Evolutionary conservation across 2,888 invertebrate species (phyloP), one percentile per base, ranked within the genome.

Genomic region (Diachrysia chrysitis): DNA sequence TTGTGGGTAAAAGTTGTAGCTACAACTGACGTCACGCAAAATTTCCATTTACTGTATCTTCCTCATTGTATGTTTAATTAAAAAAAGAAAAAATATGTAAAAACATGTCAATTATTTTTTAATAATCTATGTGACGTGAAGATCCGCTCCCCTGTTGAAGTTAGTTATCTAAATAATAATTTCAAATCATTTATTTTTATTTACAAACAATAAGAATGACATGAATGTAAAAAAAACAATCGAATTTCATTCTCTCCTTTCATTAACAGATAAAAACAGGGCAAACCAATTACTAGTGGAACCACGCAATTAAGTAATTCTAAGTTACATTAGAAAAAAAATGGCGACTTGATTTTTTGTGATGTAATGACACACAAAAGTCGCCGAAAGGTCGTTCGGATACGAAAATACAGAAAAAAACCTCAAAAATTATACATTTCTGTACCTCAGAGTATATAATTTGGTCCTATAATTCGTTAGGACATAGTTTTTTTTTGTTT

Each of bases 391-490:
- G 81, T 79, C 78, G 84, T 56, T 58, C 63, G 75, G 69, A 78
- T 79, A 81, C 81, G 19, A 62, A 61, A 72, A 57, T 37, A 59
- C 48, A 59, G 78, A 70, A 70, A 79, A 78, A 85, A 85, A 85
- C 51, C 70, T 60, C 73, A 80, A 77, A 85, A 82, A 86, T 86
- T 85, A 87, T 84, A 72, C 69, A 71, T 63, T 65, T 77, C 72
- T 66, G 73, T 58, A 58, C 48, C 73, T 68, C 63, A 46, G 23
- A 61, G 77, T 77, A 79, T 93, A 92, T 93, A 93, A 93, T 93
- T 93, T 93, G 79, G 85, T 82, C 87, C 90, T 89, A 90, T 92
- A 92, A 92, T 92, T 90, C 86, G 86, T 70, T 83, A 84, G 83
- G 86, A 85, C 86, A 83, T 71, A 69, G 73, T 70, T 83, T 79